A percentile compares a stretch with the other conserved stretches of the same genome.
phyloP scores from a whole-genome alignment of 2,113 vertebrate genomes.

The Dasyurus viverrinus region DNA sequence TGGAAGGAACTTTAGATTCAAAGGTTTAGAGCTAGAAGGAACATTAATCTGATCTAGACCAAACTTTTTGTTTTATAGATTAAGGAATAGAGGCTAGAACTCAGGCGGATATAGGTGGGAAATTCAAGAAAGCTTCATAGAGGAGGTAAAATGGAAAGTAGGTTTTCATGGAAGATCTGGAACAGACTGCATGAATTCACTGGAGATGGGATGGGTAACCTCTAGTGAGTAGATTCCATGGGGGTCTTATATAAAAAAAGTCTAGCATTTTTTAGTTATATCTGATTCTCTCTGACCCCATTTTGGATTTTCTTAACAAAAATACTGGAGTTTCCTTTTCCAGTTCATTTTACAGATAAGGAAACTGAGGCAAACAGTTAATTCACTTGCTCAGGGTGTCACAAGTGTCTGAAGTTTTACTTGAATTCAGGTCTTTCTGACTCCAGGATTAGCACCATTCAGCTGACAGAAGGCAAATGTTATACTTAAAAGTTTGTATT shows the following conservation, averaged over 20 bases:
- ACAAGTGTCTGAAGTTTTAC: neutral
- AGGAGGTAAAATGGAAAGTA: neutral
- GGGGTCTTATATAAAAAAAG: neutral
- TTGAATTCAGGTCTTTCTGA: neutral
- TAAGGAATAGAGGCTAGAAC: neutral
- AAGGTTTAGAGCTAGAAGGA: neutral
- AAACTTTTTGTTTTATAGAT: neutral
- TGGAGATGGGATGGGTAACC: neutral
- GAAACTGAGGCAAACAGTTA: no score
- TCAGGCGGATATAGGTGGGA: neutral
- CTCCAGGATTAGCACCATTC: no score
- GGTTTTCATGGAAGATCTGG: neutral
- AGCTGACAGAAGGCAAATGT: neutral
- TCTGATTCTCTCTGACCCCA: neutral
- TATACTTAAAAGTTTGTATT: neutral
- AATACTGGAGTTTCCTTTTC: neutral
- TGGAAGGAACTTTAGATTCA: neutral
- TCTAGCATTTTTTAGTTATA: neutral
- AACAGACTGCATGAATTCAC: neutral
- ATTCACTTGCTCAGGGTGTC: no score
- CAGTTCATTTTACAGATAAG: no score
- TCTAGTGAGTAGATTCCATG: neutral
- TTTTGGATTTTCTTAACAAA: neutral
- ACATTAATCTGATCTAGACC: neutral
- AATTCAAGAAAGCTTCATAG: neutral